Evolutionary conservation across 2,888 invertebrate genomes (phyloP).

Genomic region (Sycophila texana): DNA sequence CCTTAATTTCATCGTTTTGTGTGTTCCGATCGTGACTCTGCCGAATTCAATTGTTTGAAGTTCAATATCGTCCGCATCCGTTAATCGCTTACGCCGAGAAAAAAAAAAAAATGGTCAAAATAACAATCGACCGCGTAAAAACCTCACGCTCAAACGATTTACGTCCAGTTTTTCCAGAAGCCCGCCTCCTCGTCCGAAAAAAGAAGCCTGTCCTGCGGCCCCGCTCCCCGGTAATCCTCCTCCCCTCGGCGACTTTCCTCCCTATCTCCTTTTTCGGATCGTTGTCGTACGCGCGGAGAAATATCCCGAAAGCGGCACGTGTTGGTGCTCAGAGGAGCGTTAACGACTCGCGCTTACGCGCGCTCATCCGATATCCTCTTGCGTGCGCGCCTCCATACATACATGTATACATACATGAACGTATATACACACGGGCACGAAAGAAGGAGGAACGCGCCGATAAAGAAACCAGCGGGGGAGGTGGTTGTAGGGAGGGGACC

Average conservation of each 20-base stretch:
- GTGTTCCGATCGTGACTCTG: too few species aligned
- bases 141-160: too few species aligned
- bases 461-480: neutral
- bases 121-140: too few species aligned
- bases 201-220: neutral
- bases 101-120: too few species aligned
- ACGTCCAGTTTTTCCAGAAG: too few species aligned
- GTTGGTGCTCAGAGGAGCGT: conserved; percentile 29
- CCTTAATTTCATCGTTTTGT: too few species aligned
- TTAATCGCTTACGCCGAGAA: too few species aligned
- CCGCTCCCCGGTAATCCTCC: too few species aligned
- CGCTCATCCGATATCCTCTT: conserved; percentile 12
- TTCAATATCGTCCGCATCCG: too few species aligned
- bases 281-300: neutral
- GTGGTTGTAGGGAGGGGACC: neutral
- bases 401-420: neutral
- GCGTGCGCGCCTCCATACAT: neutral
- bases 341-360: conserved; percentile 44
- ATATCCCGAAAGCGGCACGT: conserved; percentile 29
- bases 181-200: conserved; percentile 1
- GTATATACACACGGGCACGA: neutral
- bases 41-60: too few species aligned
- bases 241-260: neutral
- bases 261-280: conserved; percentile 2
- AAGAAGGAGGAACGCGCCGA: neutral